Evolutionary conservation across 1,140 invertebrate genomes (phyloP).

Genomic region (Lepidurus arcticus): DNA sequence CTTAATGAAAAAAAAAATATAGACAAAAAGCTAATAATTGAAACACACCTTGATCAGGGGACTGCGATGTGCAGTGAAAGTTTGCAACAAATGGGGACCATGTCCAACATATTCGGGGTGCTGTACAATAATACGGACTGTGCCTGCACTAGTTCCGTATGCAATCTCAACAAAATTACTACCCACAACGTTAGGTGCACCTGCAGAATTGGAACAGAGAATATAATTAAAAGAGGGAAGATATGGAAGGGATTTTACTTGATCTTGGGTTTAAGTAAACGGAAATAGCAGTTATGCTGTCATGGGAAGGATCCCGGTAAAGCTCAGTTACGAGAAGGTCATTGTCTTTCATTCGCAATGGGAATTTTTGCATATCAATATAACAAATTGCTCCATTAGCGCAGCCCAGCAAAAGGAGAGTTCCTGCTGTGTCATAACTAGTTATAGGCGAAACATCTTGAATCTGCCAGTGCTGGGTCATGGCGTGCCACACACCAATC

Average conservation of each 20-base stretch:
- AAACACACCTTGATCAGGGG: constrained; percentile 80
- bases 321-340: constrained; percentile 94
- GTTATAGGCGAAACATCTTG: constrained; percentile 91
- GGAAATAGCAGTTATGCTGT: constrained; percentile 96
- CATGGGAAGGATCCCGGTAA: constrained; percentile 87
- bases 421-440: constrained; percentile 93
- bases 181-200: constrained; percentile 67
- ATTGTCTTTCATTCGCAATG: constrained; percentile 96
- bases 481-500: constrained; percentile 97
- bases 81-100: constrained; percentile 94
- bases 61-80: constrained; percentile 94
- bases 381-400: constrained; percentile 96
- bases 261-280: constrained; percentile 97
- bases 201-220: constrained; percentile 24
- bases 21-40: constrained; percentile 30
- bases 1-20: constrained; percentile 45
- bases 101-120: constrained; percentile 98
- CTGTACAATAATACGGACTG: constrained; percentile 93
- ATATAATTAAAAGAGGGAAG: constrained; percentile 28
- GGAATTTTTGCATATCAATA: constrained; percentile 99
- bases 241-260: constrained; percentile 54
- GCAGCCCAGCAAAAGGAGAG: constrained; percentile 87
- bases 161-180: constrained; percentile 99
- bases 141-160: constrained; percentile 92
- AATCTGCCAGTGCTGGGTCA: constrained; percentile 97